Percentiles rank a stretch among this genome's conserved stretches.
phyloP scores from a whole-genome alignment of 2,797 vertebrate species.

The Pseudocheirus occidentalis region DNA sequence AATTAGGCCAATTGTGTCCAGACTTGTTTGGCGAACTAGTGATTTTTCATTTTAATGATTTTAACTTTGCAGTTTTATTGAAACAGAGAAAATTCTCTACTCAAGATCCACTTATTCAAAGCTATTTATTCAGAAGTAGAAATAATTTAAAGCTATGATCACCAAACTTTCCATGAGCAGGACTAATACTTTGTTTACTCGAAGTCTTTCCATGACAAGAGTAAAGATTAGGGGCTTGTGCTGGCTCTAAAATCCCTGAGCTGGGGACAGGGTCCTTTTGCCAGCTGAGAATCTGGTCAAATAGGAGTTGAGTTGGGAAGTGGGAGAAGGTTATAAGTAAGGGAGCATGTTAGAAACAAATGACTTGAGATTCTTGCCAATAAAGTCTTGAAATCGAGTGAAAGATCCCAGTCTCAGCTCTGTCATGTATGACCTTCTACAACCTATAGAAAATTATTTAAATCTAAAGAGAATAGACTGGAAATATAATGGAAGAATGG shows the following conservation, averaged over 20 bases:
- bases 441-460: not conserved
- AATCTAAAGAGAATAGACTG: not conserved
- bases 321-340: not conserved
- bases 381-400: not conserved
- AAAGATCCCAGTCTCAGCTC: not conserved
- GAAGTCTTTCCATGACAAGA: not conserved
- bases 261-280: not conserved
- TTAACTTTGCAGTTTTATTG: conserved; percentile 70
- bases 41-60: conserved; percentile 69
- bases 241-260: not conserved
- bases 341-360: not conserved
- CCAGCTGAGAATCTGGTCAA: not conserved
- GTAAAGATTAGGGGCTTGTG: not conserved
- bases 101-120: conserved; percentile 59
- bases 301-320: not conserved
- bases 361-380: not conserved
- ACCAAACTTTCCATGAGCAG: conserved; percentile 25
- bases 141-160: conserved; percentile 29
- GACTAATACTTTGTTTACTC: conserved; percentile 26
- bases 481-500: not conserved
- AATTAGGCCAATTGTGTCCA: conserved; percentile 66
- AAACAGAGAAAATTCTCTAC: conserved; percentile 49
- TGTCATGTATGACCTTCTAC: not conserved
- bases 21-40: conserved; percentile 55
- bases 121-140: conserved; percentile 58